Evolutionary conservation across 2,888 invertebrate genomes (phyloP).

Genomic region (Cryptocheilus praepositus): DNA sequence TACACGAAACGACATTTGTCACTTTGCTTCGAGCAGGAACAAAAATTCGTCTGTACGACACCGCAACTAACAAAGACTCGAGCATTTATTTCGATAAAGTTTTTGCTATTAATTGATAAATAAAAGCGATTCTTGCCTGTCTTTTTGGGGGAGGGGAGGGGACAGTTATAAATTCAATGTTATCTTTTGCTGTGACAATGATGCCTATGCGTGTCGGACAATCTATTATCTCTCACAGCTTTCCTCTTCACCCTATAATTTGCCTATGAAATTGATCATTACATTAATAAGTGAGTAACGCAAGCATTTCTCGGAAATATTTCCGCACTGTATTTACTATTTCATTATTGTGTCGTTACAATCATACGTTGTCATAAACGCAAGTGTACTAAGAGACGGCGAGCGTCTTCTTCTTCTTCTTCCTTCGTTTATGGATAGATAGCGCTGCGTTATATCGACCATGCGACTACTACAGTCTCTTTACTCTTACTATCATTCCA

Average conservation of each 20-base stretch:
- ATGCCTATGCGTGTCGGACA: constrained; percentile 11
- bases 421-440: background rate
- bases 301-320: constrained; percentile 17
- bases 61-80: constrained; percentile 1
- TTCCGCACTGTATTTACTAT: constrained; percentile 34
- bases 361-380: constrained; percentile 32
- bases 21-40: background rate
- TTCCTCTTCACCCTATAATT: constrained; percentile 9
- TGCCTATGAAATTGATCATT: constrained; percentile 29
- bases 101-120: constrained; percentile 30
- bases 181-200: constrained; percentile 20
- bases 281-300: constrained; percentile 25
- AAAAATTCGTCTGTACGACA: background rate
- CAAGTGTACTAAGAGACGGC: background rate
- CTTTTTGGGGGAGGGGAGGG: constrained; percentile 22
- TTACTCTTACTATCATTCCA: no score
- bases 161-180: constrained; percentile 15
- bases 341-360: constrained; percentile 42
- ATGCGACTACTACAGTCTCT: no score
- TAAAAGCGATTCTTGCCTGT: constrained; percentile 33
- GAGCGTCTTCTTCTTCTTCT: background rate
- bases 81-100: background rate
- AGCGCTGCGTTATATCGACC: background rate
- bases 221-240: constrained; percentile 19
- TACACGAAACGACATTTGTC: no score